Evolutionary conservation across 2,888 invertebrate species (phyloP).

Genomic region (Philaethria dido): DNA sequence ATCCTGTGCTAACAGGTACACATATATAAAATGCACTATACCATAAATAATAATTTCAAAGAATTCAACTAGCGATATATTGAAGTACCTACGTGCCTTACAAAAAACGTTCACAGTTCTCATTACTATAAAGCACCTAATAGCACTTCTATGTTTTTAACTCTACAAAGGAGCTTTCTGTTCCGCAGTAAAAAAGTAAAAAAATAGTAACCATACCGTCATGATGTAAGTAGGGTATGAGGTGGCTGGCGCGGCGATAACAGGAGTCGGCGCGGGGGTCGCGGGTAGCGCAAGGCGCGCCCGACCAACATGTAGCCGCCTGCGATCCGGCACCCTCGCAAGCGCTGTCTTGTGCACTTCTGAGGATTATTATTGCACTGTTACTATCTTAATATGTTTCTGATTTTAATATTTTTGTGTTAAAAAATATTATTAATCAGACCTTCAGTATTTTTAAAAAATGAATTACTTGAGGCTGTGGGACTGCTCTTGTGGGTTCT

Average conservation of each 20-base stretch:
- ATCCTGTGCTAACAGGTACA: too few species aligned
- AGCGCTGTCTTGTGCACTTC: constrained; percentile 58
- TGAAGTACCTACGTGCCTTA: not conserved
- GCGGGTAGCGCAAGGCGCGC: constrained; percentile 59
- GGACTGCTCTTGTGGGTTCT: too few species aligned
- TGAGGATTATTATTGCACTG: constrained; percentile 40
- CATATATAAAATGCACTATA: too few species aligned
- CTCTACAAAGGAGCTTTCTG: not conserved
- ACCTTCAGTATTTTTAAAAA: too few species aligned
- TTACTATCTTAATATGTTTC: not conserved
- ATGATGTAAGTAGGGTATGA: constrained; percentile 66
- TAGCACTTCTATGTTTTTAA: not conserved
- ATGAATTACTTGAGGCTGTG: too few species aligned
- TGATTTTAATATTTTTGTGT: too few species aligned
- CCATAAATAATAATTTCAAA: not conserved
- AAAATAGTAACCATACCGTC: constrained; percentile 56
- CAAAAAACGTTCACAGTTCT: not conserved
- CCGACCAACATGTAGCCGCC: constrained; percentile 71
- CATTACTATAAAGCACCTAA: not conserved
- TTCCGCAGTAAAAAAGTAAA: not conserved
- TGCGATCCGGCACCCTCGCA: constrained; percentile 74
- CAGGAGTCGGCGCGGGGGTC: constrained; percentile 71
- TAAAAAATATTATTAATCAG: too few species aligned
- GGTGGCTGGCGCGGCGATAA: constrained; percentile 59
- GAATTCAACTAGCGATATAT: not conserved